A percentile compares a stretch with the other conserved stretches of the same genome.
phyloP scores from a whole-genome alignment of 1,140 invertebrate genomes.

The Drosophila bocqueti region DNA sequence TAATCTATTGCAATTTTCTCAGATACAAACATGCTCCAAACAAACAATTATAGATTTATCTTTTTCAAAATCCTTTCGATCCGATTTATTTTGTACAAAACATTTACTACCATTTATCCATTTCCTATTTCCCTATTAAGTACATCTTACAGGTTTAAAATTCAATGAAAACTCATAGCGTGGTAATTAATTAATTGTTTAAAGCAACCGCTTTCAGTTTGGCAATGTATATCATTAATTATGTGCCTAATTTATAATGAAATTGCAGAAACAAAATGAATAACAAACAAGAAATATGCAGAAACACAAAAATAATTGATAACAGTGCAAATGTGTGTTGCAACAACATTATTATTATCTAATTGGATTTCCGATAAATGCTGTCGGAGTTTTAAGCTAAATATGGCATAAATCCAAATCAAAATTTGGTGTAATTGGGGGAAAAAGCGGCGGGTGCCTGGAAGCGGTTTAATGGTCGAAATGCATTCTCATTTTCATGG shows the following conservation, averaged over 20 bases:
- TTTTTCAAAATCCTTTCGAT: neutral
- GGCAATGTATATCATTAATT: slow-evolving; percentile 18
- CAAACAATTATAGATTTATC: neutral
- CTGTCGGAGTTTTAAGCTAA: neutral
- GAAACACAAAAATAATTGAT: slow-evolving; percentile 27
- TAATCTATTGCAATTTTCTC: neutral
- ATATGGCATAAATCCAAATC: slow-evolving; percentile 20
- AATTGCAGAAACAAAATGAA: neutral
- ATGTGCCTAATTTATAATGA: slow-evolving; percentile 11
- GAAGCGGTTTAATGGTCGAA: slow-evolving; percentile 20
- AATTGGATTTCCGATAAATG: slow-evolving; percentile 44
- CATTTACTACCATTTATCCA: neutral
- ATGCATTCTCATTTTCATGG: slow-evolving; percentile 42
- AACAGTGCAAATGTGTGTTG: slow-evolving; percentile 16
- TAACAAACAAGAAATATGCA: slow-evolving; percentile 7
- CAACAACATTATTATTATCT: slow-evolving; percentile 30
- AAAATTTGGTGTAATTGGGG: slow-evolving; percentile 8
- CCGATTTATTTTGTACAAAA: neutral
- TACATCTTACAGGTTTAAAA: neutral
- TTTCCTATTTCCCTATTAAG: neutral
- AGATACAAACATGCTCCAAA: too few species aligned
- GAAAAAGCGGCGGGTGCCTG: neutral
- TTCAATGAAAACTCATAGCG: neutral
- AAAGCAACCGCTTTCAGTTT: slow-evolving; percentile 2
- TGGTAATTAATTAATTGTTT: slow-evolving; percentile 4